A percentile compares a stretch with the other conserved stretches of the same genome.
Conservation (phyloP, 2,888 invertebrate species). For the Tetheella fluctuosa region DNA sequence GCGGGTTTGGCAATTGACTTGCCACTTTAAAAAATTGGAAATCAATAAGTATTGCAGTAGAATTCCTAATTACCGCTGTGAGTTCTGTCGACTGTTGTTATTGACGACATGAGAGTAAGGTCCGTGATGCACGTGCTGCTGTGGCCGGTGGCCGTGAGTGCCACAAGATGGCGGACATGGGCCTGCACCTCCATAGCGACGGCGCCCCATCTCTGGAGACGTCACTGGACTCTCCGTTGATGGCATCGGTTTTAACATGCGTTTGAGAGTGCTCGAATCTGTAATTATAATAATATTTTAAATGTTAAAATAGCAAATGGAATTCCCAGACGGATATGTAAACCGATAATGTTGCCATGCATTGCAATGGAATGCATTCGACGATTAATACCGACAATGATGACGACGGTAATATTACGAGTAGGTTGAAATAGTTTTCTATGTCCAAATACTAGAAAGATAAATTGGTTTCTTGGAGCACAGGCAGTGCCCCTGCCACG, state of each 20-base stretch:
- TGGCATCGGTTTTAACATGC: conserved; percentile 97
- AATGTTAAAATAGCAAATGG: conserved; percentile 1
- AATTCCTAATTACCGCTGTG: conserved; percentile 83
- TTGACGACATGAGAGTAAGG: conserved; percentile 77
- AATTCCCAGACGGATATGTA: neutral
- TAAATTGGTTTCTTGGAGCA: too few species aligned
- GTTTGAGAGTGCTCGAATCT: conserved; percentile 94
- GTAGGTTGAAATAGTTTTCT: too few species aligned
- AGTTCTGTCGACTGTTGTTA: conserved; percentile 87
- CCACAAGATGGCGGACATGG: conserved; percentile 86
- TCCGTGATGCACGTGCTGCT: conserved; percentile 80
- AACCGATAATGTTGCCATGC: too few species aligned
- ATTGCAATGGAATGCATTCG: too few species aligned
- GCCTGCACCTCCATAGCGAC: conserved; percentile 86
- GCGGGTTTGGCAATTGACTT: too few species aligned
- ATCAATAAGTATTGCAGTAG: too few species aligned
- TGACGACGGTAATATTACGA: too few species aligned
- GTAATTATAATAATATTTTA: conserved; percentile 58
- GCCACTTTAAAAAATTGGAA: too few species aligned
- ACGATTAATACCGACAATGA: too few species aligned
- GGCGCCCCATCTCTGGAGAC: conserved; percentile 94
- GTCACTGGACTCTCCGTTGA: conserved; percentile 95
- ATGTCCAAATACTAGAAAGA: too few species aligned
- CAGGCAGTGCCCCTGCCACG: too few species aligned
- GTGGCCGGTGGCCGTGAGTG: conserved; percentile 83